phyloP scores from a whole-genome alignment of 2,888 invertebrate genomes.

The Alloplasta piceator region DNA sequence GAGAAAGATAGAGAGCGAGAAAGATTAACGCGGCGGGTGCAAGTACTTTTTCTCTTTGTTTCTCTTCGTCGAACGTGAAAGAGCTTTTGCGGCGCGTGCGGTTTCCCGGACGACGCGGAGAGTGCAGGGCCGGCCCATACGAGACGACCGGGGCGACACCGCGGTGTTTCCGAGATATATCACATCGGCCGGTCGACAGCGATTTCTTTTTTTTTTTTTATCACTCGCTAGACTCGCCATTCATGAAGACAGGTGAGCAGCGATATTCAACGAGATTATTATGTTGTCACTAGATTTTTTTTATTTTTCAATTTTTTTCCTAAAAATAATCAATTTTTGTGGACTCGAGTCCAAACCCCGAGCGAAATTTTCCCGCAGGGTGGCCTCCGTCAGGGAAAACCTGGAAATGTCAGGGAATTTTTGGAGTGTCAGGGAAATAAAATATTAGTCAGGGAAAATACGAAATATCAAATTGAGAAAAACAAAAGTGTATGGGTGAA shows the following conservation, averaged over 20 bases:
- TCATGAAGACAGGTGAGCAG: slow-evolving; percentile 81
- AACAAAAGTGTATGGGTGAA: too few species aligned
- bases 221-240: slow-evolving; percentile 74
- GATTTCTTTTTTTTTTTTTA: slow-evolving; percentile 68
- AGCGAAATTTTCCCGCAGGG: background rate
- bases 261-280: slow-evolving; percentile 8
- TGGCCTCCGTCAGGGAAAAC: too few species aligned
- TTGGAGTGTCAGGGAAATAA: too few species aligned
- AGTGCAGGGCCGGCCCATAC: slow-evolving; percentile 59
- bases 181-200: slow-evolving; percentile 68
- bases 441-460: too few species aligned
- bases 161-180: slow-evolving; percentile 66
- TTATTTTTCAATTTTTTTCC: slow-evolving; percentile 25
- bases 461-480: too few species aligned
- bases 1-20: slow-evolving; percentile 18
- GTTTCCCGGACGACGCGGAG: slow-evolving; percentile 77
- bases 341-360: background rate
- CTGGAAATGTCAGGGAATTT: too few species aligned
- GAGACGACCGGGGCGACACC: slow-evolving; percentile 69
- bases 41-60: slow-evolving; percentile 3
- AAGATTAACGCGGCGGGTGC: too few species aligned
- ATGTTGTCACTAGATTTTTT: too few species aligned
- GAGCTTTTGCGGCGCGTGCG: slow-evolving; percentile 63
- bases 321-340: too few species aligned
- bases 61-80: slow-evolving; percentile 7